Evolutionary conservation across 2,888 invertebrate genomes (phyloP), one percentile per base, ranked within the genome.

Genomic region (Steinernema carpocapsae): DNA sequence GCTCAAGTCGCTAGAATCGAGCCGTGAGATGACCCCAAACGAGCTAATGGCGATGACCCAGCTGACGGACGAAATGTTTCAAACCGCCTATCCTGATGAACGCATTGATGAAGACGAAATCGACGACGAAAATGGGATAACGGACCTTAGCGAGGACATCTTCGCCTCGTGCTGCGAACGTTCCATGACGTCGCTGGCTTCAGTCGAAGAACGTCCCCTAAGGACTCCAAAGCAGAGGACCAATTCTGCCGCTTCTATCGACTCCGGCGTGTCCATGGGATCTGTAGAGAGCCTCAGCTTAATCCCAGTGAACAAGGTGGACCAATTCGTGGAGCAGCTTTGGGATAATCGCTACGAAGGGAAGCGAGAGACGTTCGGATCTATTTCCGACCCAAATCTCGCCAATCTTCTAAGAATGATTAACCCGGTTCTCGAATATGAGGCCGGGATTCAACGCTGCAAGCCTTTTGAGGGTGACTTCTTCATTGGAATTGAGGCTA

Each of bases 201-300:
- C 43, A 14, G 43, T 56, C 6, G 56, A 56, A 17, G 56, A 56
- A 26, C 56, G 26, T 6, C 22, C 7, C 10, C 43, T 43, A 12
- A n/a, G n/a, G n/a, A 7, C 7, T 7, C 43, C 43, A 7, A 43
- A 43, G 43, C 43, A 56, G 17, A 22, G 56, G 24, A 26, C 56
- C 22, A 12, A 56, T 4, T 56, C 56, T 10, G 26, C 26, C 24
- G 26, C 56, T 4, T 56, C 56, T 6, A 56, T 56, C 56, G 56
- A 56, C 26, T 56, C 56, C 6, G 56, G 56, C 56, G 22, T 56
- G 24, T 56, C 56, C 56, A 12, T 14, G 4, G 56, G 19, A 3
- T 56, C 56, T 26, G 26, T 56, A 22, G 56, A 56, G n/a, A 56
- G 26, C 17, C 56, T 56, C 56, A 56, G 56, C 56, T 10, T 56